Evolutionary conservation across 35 echinoderm and acorn worm genomes (phyloP), one percentile per base, ranked within the genome.

Genomic region (Hemicentrotus pulcherrimus): DNA sequence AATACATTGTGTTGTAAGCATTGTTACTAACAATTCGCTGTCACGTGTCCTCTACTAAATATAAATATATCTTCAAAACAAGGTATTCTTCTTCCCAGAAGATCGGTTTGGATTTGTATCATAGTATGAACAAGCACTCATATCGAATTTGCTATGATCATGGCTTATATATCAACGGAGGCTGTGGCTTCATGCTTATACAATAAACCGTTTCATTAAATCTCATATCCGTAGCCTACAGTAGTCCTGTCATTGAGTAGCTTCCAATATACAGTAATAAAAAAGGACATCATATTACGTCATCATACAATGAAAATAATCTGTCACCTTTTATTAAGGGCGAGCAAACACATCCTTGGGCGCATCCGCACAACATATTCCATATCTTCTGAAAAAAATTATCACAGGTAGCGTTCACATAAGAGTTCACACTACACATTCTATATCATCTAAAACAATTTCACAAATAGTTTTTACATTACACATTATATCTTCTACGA

Each of bases 271-370:
- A 78, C 7, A 7, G 19, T 22, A 8, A 78, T 78, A 78, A 28
- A 78, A 55, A 22, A 78, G 22, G 65, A 78, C 65, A 78, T 28
- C 65, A n/a, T 78, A 78, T 78, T 78, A 78, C 65, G 65, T 78
- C 65, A 78, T 78, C 65, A 28, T 22, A 78, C 65, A 78, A 78
- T 78, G 65, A 78, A 78, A 78, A 78, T 78, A 78, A 78, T 78
- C 19, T 78, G 65, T n/a, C 65, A 78, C 65, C 65, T 78, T 78
- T 78, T 78, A 78, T 78, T 78, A 78, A n/a, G 65, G 65, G 65
- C 28, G 24, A 78, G 65, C 65, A 78, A 78, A 78, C 65, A 78
- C 19, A 28, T 78, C 65, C 24, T 22, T 6, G 6, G 65, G 65
- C 28, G 19, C n/a, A 78, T 78, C 65, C 65, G 19, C 19, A 78